Conservation (phyloP, 2,888 invertebrate genomes). For the Cheilosia vernalis region DNA sequence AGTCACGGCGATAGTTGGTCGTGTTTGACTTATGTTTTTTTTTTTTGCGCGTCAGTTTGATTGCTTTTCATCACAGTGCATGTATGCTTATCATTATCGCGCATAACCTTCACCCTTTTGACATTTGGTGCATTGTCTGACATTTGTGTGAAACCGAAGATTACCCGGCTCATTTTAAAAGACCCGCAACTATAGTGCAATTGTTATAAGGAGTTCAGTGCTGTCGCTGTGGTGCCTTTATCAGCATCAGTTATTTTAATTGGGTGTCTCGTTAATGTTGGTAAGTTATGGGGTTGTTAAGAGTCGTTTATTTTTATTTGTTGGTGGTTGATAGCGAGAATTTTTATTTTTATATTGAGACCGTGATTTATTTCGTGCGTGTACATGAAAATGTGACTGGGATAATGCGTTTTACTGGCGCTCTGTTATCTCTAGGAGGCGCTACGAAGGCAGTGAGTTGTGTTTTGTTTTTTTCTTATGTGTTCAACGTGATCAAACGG, state of each 20-base stretch:
- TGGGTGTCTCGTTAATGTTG: conserved; percentile 10
- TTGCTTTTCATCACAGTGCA: neutral
- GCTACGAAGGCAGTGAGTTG: conserved; percentile 2
- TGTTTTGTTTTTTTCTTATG: neutral
- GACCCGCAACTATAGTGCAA: neutral
- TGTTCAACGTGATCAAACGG: neutral
- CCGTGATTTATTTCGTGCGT: neutral
- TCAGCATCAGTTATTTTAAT: conserved; percentile 23
- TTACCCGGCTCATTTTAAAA: neutral
- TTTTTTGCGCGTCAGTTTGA: conserved; percentile 4
- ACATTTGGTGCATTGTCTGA: conserved; percentile 39
- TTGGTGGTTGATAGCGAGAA: conserved; percentile 13
- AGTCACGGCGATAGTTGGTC: conserved; percentile 37
- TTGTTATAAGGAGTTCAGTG: conserved; percentile 3
- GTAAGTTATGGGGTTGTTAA: conserved; percentile 5
- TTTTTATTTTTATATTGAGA: conserved; percentile 2
- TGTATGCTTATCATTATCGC: conserved; percentile 30
- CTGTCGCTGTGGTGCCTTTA: conserved; percentile 5
- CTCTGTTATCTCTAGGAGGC: conserved; percentile 19
- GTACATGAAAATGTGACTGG: neutral
- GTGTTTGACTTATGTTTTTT: neutral
- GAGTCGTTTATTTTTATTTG: conserved; percentile 4
- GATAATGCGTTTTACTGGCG: conserved; percentile 32
- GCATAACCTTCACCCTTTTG: conserved; percentile 47
- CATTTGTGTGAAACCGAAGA: neutral